These are phyloP conservation scores for Trachops cirrhosus DNA, from an alignment of 2,797 vertebrate species.

Conservation along the genomic window DNA sequence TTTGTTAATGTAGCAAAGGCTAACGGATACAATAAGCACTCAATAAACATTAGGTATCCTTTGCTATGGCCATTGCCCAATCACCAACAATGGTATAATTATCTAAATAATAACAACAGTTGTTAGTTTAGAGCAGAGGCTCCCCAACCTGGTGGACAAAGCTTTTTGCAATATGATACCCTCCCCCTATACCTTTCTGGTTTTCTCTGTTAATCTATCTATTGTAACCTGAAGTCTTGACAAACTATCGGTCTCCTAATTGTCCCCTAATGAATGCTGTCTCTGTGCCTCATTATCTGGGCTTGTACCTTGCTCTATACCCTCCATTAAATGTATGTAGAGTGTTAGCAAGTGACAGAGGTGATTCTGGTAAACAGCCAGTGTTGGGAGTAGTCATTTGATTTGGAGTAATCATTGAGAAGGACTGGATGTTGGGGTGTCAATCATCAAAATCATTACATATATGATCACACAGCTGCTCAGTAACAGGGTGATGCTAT, in stretches of 20 bases:
- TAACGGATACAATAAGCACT: background rate
- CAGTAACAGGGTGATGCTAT: background rate
- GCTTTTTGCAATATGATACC: background rate
- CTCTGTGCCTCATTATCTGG: background rate
- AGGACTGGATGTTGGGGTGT: background rate
- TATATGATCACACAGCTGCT: conserved; percentile 13
- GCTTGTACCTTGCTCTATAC: background rate
- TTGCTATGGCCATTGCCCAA: background rate
- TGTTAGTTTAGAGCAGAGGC: background rate
- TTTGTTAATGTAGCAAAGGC: background rate
- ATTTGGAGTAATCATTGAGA: conserved; percentile 11
- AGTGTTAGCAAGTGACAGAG: conserved; percentile 30
- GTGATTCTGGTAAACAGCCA: background rate
- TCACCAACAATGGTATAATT: background rate
- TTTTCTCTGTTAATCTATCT: background rate
- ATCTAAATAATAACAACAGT: background rate
- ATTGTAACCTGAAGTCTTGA: background rate
- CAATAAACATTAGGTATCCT: background rate
- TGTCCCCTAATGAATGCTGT: background rate
- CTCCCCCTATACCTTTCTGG: background rate
- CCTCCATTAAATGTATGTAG: background rate
- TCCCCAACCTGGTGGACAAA: background rate
- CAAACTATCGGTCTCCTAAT: background rate
- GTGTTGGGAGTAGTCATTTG: background rate
- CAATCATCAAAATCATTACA: conserved; percentile 28